phyloP scores from a whole-genome alignment of 2,113 vertebrate genomes.

The Chamaetylas fuelleborni region DNA sequence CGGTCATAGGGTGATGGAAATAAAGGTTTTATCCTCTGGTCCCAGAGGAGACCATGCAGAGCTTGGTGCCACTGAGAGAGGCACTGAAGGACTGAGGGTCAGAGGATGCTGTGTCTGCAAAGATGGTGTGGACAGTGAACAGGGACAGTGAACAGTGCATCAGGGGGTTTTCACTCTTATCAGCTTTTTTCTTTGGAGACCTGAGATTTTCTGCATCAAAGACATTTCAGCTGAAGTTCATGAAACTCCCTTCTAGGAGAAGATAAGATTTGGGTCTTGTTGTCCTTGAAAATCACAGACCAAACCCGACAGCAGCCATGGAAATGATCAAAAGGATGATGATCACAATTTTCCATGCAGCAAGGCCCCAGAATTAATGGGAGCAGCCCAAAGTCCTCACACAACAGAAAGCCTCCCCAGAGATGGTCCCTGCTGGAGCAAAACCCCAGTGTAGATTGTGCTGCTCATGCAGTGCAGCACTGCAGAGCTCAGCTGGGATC shows the following conservation, averaged over 20 bases:
- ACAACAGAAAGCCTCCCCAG: neutral
- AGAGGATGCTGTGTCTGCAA: neutral
- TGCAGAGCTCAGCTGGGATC: rapidly evolving
- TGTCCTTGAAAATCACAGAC: neutral
- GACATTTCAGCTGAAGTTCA: neutral
- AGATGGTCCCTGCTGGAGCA: neutral
- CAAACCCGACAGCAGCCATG: neutral
- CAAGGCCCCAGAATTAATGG: neutral
- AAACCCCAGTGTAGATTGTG: neutral
- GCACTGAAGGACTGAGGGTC: neutral
- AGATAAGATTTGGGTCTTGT: neutral
- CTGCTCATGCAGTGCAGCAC: neutral
- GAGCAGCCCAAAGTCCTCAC: neutral
- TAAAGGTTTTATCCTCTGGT: neutral
- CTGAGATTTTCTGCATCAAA: neutral
- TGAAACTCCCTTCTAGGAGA: neutral
- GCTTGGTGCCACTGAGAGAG: neutral
- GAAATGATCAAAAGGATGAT: neutral
- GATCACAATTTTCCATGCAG: neutral
- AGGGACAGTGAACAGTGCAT: neutral
- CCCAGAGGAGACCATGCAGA: neutral
- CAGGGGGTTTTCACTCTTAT: neutral
- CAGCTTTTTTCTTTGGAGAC: neutral
- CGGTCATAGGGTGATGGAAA: neutral
- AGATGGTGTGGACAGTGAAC: neutral